These are phyloP conservation scores for Montipora cactus DNA, from an alignment of 64 coral and sea anemone species.

Conservation along the genomic window DNA sequence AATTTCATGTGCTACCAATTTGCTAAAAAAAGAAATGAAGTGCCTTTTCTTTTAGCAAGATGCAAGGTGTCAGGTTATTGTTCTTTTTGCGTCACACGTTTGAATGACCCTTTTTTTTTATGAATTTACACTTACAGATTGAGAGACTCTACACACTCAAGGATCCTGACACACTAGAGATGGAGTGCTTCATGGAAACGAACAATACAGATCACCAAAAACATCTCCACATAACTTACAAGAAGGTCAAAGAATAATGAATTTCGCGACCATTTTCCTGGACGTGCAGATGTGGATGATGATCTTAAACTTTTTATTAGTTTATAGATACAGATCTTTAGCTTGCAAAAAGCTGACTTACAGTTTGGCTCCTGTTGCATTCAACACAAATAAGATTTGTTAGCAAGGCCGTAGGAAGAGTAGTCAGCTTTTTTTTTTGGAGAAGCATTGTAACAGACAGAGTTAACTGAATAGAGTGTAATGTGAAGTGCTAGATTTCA, in stretches of 20 bases:
- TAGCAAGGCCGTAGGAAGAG: too few relatives aligned
- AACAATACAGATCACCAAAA: constrained; percentile 55
- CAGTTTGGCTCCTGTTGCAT: background rate
- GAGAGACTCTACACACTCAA: constrained; percentile 74
- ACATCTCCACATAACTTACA: constrained; percentile 91
- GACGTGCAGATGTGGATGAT: background rate
- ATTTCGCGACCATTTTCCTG: background rate
- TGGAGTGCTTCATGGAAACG: constrained; percentile 82
- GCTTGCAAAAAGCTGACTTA: background rate
- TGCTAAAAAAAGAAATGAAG: too few relatives aligned
- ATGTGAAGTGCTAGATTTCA: too few relatives aligned
- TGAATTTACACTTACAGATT: constrained; percentile 36
- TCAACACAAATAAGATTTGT: too few relatives aligned
- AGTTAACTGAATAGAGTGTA: too few relatives aligned
- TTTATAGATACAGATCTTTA: background rate
- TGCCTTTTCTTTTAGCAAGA: too few relatives aligned
- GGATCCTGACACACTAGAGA: constrained; percentile 81
- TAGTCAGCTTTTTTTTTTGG: too few relatives aligned
- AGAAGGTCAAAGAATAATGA: constrained; percentile 53
- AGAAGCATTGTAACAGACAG: too few relatives aligned
- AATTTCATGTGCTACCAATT: too few relatives aligned
- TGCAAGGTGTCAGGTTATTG: too few relatives aligned
- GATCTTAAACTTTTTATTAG: background rate
- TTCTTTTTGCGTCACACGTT: too few relatives aligned
- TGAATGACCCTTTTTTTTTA: too few relatives aligned